A percentile compares a stretch with the other conserved stretches of the same genome.
Conservation (phyloP, 2,888 invertebrate genomes). For the Syritta pipiens region DNA sequence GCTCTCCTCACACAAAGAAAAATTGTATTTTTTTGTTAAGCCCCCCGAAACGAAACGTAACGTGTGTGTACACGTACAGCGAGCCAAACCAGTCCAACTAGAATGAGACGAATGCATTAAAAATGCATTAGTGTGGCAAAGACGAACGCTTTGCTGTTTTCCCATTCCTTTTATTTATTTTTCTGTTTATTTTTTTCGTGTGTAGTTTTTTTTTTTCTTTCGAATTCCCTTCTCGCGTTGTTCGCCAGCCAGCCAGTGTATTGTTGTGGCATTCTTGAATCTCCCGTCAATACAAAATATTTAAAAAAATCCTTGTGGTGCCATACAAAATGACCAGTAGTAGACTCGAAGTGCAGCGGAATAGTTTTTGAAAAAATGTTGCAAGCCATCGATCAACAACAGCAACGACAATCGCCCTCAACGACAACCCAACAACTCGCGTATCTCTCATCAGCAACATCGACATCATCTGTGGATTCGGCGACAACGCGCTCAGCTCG, state of each 20-base stretch:
- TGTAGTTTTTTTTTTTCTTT: constrained; percentile 33
- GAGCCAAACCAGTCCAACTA: constrained; percentile 61
- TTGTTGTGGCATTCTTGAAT: constrained; percentile 27
- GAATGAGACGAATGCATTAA: constrained; percentile 65
- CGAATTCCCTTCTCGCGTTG: not conserved
- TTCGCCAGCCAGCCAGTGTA: too few species aligned
- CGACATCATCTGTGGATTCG: constrained; percentile 71
- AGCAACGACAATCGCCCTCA: constrained; percentile 66
- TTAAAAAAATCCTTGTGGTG: constrained; percentile 7
- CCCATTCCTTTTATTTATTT: constrained; percentile 5
- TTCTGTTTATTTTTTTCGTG: constrained; percentile 28
- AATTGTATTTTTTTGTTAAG: constrained; percentile 22
- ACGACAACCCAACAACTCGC: constrained; percentile 59
- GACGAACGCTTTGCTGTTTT: constrained; percentile 37
- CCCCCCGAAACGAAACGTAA: constrained; percentile 42
- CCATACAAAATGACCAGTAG: constrained; percentile 49
- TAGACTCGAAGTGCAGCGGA: constrained; percentile 13
- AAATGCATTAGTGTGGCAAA: constrained; percentile 55
- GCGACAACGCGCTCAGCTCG: constrained; percentile 81
- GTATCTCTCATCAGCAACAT: constrained; percentile 57
- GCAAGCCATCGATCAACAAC: constrained; percentile 72
- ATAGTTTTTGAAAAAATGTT: constrained; percentile 71
- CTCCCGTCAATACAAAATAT: too few species aligned
- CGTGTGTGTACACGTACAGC: not conserved
- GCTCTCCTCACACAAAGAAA: constrained; percentile 55